Evolutionary conservation across 2,888 invertebrate genomes (phyloP).

Genomic region (Mesopsocus fuscifrons): DNA sequence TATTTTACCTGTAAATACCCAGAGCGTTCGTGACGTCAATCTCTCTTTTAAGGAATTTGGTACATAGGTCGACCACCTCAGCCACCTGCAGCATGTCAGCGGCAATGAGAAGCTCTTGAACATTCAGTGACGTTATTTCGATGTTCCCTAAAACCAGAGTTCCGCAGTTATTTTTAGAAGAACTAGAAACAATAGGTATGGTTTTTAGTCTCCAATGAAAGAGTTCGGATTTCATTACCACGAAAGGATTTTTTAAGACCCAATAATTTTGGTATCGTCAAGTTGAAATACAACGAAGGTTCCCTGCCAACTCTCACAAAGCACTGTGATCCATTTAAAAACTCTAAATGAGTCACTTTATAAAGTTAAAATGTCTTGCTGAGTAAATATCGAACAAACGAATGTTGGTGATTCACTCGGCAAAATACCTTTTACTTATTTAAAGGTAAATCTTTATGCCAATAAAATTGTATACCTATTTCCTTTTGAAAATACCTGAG

Average conservation of each 20-base stretch:
- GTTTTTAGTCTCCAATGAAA: conserved; percentile 2
- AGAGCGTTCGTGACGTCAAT: conserved; percentile 73
- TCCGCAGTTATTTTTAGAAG: not conserved
- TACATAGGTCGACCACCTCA: conserved; percentile 67
- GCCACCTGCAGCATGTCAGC: conserved; percentile 81
- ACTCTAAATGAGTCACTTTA: too few species aligned
- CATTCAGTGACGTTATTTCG: conserved; percentile 53
- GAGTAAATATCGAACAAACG: too few species aligned
- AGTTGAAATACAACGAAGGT: not conserved
- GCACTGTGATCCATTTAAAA: too few species aligned
- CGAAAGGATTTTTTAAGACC: conserved; percentile 6
- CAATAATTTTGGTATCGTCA: conserved; percentile 8
- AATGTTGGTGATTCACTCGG: too few species aligned
- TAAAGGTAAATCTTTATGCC: too few species aligned
- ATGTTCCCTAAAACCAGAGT: conserved; percentile 37
- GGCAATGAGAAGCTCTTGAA: conserved; percentile 72
- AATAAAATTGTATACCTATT: too few species aligned
- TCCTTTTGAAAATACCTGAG: too few species aligned
- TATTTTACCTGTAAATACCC: conserved; percentile 58
- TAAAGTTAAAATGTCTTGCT: too few species aligned
- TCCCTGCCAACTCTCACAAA: too few species aligned
- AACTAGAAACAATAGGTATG: conserved; percentile 7
- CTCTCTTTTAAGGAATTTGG: conserved; percentile 66
- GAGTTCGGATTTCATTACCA: not conserved
- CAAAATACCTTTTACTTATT: too few species aligned